A percentile compares a stretch with the other conserved stretches of the same genome.
Conservation (phyloP, 1,140 invertebrate genomes). For the Zaprionus ghesquierei region DNA sequence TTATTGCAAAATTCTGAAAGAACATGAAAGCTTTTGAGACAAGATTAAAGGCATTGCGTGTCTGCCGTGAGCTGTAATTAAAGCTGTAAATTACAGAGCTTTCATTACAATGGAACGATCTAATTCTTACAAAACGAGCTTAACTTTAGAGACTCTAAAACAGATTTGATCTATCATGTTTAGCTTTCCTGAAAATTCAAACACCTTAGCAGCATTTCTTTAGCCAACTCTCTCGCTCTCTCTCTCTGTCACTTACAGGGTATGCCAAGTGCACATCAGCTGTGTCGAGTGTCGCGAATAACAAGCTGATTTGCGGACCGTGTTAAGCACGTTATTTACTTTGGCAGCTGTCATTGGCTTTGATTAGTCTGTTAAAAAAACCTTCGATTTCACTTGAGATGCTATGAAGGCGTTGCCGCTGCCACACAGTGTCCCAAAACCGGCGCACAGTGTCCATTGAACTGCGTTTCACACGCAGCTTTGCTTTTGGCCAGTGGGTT, state of each 20-base stretch:
- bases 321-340: constrained; percentile 44
- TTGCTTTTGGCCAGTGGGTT: neutral
- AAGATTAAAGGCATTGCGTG: neutral
- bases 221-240: too few species aligned
- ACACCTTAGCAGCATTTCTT: too few species aligned
- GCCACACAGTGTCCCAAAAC: neutral
- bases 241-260: neutral
- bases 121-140: neutral
- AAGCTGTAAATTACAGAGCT: neutral
- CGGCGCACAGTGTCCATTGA: constrained; percentile 49
- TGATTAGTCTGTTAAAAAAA: constrained; percentile 74
- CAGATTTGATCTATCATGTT: neutral
- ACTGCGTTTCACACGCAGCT: constrained; percentile 68
- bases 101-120: too few species aligned
- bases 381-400: constrained; percentile 70
- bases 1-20: too few species aligned
- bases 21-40: too few species aligned
- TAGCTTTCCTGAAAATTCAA: too few species aligned
- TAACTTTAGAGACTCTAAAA: neutral
- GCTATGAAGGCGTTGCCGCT: constrained; percentile 43
- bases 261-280: neutral
- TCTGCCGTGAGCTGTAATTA: neutral
- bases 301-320: constrained; percentile 33
- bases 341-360: constrained; percentile 71
- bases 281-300: constrained; percentile 16